Conservation (phyloP, 2,113 vertebrate species). For the Grus americana region DNA sequence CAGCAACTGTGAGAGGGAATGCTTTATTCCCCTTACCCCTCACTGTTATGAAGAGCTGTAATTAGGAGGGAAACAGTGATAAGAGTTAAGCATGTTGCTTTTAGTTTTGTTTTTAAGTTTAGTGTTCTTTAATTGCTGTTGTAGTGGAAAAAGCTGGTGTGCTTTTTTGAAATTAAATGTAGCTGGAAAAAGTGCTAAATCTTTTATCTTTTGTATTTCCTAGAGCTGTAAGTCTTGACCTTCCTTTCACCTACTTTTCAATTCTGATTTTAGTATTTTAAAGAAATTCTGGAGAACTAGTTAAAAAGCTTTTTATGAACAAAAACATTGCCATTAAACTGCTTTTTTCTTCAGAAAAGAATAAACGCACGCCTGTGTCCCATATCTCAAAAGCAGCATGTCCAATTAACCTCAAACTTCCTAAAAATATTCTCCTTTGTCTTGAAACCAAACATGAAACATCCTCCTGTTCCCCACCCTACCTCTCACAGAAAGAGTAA, state of each 20-base stretch:
- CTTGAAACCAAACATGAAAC: constrained; percentile 65
- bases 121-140: neutral
- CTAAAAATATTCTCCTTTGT: constrained; percentile 67
- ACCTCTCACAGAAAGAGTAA: constrained; percentile 5
- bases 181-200: neutral
- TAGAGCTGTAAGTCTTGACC: neutral
- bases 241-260: constrained; percentile 13
- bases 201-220: neutral
- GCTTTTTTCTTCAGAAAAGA: neutral
- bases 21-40: neutral
- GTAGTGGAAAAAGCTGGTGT: neutral
- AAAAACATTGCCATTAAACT: constrained; percentile 11
- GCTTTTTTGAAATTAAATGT: neutral
- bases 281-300: constrained; percentile 20
- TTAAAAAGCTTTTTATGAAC: neutral
- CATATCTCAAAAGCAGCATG: constrained; percentile 56
- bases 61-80: neutral
- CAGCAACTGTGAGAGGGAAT: neutral
- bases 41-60: neutral
- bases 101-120: constrained; percentile 15
- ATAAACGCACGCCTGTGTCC: neutral
- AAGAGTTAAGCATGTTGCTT: neutral
- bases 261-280: neutral
- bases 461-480: constrained; percentile 52
- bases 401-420: constrained; percentile 66